Evolutionary conservation across 2,797 vertebrate species (phyloP), one percentile per base, ranked within the genome.

Genomic region (Meda fulgida): DNA sequence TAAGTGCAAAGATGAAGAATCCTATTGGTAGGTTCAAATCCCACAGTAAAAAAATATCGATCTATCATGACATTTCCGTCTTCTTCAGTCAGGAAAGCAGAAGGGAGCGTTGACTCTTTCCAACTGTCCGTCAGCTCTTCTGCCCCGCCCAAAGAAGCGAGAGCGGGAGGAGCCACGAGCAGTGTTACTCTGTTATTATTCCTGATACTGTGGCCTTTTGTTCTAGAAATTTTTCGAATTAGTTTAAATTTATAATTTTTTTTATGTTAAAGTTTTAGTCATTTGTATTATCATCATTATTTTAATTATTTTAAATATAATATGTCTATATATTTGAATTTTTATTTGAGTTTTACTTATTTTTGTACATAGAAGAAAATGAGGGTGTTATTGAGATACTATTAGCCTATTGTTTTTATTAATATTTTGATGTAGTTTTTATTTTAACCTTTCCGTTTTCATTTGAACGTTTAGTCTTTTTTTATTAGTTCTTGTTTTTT

Each of bases 61-160:
- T 29, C 18, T 21, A 5, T 69, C 9, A 43, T 36, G 46, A 66
- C 34, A 84, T 70, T 84, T 84, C 73, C 73, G 63, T 78, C 73
- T 78, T 31, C 34, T 58, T 58, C 21, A 31, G 65, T 9, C 9
- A 63, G 34, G 77, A 66, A 7, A 69, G 73, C 51, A 16, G 34
- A 79, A 18, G 40, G 53, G 43, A 67, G 40, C 36, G 34, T 83
- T 83, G 40, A 53, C 72, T 83, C 69, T 14, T 0, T 16, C 46
- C 78, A 73, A 58, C 69, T 73, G 80, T 73, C 14, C 0, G 21
- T 73, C 53, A 34, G 9, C 69, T 18, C 80, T 63, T 23, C 4
- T 4, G 38, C 21, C 26, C 80, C 69, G 53, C 80, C 80, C 80
- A 73, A 53, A n/a, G 10, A 18, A 72, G 31, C 31, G 4, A 19